Percentiles rank a stretch among this genome's conserved stretches.
These are phyloP conservation scores for Endotricha flammealis DNA, from an alignment of 2,888 invertebrate species.

Conservation along the genomic window DNA sequence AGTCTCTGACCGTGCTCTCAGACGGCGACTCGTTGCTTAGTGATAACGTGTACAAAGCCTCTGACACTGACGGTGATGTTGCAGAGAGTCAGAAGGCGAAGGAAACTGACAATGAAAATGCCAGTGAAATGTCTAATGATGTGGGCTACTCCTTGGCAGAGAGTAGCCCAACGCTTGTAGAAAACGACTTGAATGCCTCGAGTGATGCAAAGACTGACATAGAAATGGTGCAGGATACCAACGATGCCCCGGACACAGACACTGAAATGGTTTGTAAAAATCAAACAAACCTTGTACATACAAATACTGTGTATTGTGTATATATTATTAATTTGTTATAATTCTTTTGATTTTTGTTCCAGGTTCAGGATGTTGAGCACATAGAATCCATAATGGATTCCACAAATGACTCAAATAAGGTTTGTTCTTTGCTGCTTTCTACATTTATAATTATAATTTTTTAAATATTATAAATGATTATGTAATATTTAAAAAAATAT, in stretches of 20 bases:
- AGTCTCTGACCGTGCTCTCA: constrained; percentile 55
- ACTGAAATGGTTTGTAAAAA: not conserved
- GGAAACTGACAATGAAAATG: constrained; percentile 27
- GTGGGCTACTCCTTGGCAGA: constrained; percentile 2
- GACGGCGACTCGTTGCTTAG: constrained; percentile 63
- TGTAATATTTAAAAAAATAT: too few species aligned
- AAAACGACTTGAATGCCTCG: constrained; percentile 18
- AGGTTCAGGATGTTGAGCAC: not conserved
- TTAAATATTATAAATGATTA: too few species aligned
- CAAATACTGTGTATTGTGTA: not conserved
- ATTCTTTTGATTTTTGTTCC: not conserved
- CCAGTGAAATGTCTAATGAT: constrained; percentile 29
- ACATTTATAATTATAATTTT: too few species aligned
- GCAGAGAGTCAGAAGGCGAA: constrained; percentile 40
- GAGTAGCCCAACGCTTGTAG: constrained; percentile 8
- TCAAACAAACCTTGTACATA: not conserved
- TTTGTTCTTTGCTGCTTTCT: not conserved
- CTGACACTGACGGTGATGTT: constrained; percentile 54
- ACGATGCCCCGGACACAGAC: too few species aligned
- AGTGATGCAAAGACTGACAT: constrained; percentile 7
- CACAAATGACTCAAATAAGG: not conserved
- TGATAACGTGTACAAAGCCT: constrained; percentile 44
- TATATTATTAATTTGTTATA: not conserved
- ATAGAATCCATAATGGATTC: not conserved
- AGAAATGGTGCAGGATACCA: constrained; percentile 10